Evolutionary conservation across 2,888 invertebrate species (phyloP).

Genomic region (Cryptophagus acutangulus): DNA sequence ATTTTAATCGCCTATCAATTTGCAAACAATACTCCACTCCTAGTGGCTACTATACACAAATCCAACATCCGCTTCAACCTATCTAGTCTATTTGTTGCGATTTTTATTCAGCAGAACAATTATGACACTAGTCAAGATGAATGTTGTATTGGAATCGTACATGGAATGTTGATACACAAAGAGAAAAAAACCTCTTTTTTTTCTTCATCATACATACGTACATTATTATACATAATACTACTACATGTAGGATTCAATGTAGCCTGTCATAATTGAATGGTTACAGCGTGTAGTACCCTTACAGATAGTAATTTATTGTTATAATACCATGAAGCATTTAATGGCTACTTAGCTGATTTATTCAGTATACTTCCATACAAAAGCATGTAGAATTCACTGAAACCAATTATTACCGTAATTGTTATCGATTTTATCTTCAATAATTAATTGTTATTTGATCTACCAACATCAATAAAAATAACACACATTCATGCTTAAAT

Average conservation of each 20-base stretch:
- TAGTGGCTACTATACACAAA: slow-evolving; percentile 1
- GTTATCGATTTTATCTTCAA: no score
- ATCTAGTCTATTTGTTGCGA: neutral
- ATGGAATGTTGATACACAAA: no score
- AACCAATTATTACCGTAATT: no score
- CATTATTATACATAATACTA: no score
- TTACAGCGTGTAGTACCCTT: no score
- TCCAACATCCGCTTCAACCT: neutral
- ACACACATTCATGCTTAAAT: no score
- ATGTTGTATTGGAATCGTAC: neutral
- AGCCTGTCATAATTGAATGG: neutral
- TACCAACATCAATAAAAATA: no score
- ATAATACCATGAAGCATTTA: neutral
- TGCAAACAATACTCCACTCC: neutral
- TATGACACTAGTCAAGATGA: neutral
- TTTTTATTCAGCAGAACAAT: slow-evolving; percentile 1
- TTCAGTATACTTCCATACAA: no score
- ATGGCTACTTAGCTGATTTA: slow-evolving; percentile 1
- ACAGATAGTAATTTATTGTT: no score
- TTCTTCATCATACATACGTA: neutral
- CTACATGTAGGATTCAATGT: neutral
- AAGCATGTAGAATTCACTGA: no score
- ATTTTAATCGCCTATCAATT: neutral
- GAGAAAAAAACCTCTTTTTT: no score
- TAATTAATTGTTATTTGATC: no score